These are phyloP conservation scores for Periophthalmus magnuspinnatus DNA, from an alignment of 2,797 vertebrate genomes.

Conservation along the genomic window DNA sequence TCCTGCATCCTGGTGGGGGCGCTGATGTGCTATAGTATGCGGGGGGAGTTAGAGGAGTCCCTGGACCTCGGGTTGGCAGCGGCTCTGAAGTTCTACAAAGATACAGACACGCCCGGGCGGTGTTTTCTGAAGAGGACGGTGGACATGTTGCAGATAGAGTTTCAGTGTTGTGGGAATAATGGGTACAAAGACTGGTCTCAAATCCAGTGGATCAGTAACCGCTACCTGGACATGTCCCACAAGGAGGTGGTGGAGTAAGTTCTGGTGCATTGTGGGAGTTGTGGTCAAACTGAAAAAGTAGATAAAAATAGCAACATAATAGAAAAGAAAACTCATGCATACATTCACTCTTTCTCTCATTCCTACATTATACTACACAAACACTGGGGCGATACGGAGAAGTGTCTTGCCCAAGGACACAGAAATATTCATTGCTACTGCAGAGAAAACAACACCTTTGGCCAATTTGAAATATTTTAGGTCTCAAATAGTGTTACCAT, in stretches of 20 bases:
- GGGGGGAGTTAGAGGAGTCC: constrained; percentile 84
- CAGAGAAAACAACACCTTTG: too few relatives aligned
- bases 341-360: too few relatives aligned
- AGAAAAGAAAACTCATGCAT: too few relatives aligned
- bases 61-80: constrained; percentile 81
- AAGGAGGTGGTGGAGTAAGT: constrained; percentile 89
- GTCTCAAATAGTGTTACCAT: too few relatives aligned
- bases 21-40: constrained; percentile 90
- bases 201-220: constrained; percentile 89
- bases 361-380: too few relatives aligned
- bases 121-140: constrained; percentile 89
- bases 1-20: constrained; percentile 88
- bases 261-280: constrained; percentile 9
- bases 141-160: constrained; percentile 88
- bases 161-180: constrained; percentile 89
- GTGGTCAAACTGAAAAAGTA: not conserved
- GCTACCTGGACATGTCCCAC: constrained; percentile 87
- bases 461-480: too few relatives aligned
- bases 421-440: too few relatives aligned
- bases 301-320: not conserved
- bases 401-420: too few relatives aligned
- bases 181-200: constrained; percentile 92
- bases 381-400: too few relatives aligned
- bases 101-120: constrained; percentile 88
- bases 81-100: constrained; percentile 88